Base-by-base conservation (phyloP, 2,888 invertebrate genomes). In the Crepidodera aurea region DNA sequence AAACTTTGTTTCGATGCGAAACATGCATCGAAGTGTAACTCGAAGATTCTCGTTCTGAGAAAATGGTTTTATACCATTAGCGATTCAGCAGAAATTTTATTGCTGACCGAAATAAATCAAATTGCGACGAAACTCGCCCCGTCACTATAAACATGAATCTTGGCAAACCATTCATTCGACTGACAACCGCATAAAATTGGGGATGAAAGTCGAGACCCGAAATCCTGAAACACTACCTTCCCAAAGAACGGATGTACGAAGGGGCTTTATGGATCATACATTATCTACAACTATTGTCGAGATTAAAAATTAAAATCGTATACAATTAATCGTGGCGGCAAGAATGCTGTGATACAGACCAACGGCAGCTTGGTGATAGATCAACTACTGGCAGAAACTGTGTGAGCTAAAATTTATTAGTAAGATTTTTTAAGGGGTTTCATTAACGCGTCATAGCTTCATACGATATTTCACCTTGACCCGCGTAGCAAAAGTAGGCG, bases 41-140 rank as follows among this genome's bases (percentile, higher is more conserved):
- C 37, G 22, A 12, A 18, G 25, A 48, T 51, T 59, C 51, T 12
- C 59, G 29, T 53, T 53, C n/a, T 19, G 48, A 58, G 44, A 53
- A 53, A 67, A 68, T 62, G 60, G 64, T 60, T 67, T 64, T 68
- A 69, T 62, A 63, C 70, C 64, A 71, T 70, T 70, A 69, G 68
- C 63, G 69, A 72, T 70, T 72, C 72, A 72, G 72, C 70, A 67
- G 67, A 64, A 70, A 71, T 72, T 72, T 69, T 69, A 72, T 68
- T 67, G 64, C 62, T 61, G 66, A 54, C 63, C 62, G 60, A 65
- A 69, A 68, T 63, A 66, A 61, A 69, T 69, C 66, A 66, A 66
- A 69, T 62, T 62, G 66, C 65, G 53, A 48, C 61, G 50, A 50
- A 59, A 46, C 55, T 56, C 32, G 48, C 50, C 48, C 56, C 62